Evolutionary conservation across 2,888 invertebrate genomes (phyloP).

Genomic region (Melieria crassipennis): DNA sequence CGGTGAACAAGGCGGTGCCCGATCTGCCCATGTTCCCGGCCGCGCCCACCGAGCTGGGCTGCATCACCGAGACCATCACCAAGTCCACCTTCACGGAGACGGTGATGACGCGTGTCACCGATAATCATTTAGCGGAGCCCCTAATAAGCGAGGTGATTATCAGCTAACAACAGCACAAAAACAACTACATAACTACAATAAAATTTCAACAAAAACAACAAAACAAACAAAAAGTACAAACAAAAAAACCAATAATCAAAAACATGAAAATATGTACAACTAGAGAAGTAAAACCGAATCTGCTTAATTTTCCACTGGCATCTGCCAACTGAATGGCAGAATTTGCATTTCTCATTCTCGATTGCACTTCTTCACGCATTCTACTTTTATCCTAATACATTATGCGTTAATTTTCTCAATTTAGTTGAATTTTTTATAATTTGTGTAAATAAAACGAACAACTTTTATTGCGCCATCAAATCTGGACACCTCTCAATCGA

Average conservation of each 20-base stretch:
- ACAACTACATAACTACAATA: constrained; percentile 36
- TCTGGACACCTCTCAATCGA: no score
- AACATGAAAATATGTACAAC: constrained; percentile 32
- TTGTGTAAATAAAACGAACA: constrained; percentile 5
- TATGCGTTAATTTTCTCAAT: constrained; percentile 7
- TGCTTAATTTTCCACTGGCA: constrained; percentile 16
- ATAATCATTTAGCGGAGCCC: constrained; percentile 87
- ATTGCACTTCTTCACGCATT: constrained; percentile 26
- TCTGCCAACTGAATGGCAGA: constrained; percentile 1
- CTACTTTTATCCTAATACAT: not conserved
- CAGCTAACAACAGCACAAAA: constrained; percentile 47
- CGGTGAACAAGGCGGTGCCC: constrained; percentile 80
- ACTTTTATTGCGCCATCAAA: no score
- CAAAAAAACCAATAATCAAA: constrained; percentile 23
- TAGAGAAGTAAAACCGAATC: constrained; percentile 38
- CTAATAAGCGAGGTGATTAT: constrained; percentile 86
- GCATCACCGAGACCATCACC: constrained; percentile 93
- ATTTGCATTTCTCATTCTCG: constrained; percentile 10
- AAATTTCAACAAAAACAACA: constrained; percentile 17
- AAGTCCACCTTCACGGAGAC: constrained; percentile 96
- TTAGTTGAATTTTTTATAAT: constrained; percentile 2
- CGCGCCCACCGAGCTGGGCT: constrained; percentile 83
- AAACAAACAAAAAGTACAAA: constrained; percentile 31
- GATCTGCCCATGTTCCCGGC: constrained; percentile 81
- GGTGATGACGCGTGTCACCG: constrained; percentile 92